Percentiles rank a stretch among this genome's conserved stretches.
These are phyloP conservation scores for Pomacea canaliculata DNA, from an alignment of 2,888 invertebrate species.

Conservation along the genomic window DNA sequence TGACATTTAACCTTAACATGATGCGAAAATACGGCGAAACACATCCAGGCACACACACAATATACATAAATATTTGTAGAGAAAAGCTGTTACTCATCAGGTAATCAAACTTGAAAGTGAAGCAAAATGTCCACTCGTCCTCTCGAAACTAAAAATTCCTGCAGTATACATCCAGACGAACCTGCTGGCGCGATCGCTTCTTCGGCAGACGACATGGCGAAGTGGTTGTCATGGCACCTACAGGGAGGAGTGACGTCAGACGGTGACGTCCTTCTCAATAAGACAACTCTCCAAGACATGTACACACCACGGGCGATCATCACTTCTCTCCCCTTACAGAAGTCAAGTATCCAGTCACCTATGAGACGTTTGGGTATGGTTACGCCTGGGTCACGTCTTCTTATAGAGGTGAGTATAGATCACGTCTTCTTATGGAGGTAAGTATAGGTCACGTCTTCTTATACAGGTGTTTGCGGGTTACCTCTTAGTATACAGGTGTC, in stretches of 20 bases:
- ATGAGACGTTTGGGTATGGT: neutral
- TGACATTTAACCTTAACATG: no score
- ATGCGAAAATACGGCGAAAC: no score
- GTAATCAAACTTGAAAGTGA: no score
- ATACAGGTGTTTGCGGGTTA: no score
- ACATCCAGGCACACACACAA: no score
- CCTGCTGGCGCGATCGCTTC: conserved; percentile 19
- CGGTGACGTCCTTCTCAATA: neutral
- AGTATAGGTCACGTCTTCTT: neutral
- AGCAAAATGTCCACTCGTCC: no score
- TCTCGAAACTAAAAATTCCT: neutral
- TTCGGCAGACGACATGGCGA: conserved; percentile 11
- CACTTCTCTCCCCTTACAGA: neutral
- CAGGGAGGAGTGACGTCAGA: neutral
- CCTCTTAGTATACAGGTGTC: no score
- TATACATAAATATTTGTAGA: no score
- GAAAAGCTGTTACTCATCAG: no score
- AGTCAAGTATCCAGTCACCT: neutral
- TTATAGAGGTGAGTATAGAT: neutral
- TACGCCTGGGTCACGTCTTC: neutral
- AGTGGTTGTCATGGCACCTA: conserved; percentile 1
- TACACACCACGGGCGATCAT: neutral
- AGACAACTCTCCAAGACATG: neutral
- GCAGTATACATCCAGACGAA: conserved; percentile 5
- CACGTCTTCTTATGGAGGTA: neutral